Base-by-base conservation (phyloP, 2,888 invertebrate species). In the Perdita meconis region DNA sequence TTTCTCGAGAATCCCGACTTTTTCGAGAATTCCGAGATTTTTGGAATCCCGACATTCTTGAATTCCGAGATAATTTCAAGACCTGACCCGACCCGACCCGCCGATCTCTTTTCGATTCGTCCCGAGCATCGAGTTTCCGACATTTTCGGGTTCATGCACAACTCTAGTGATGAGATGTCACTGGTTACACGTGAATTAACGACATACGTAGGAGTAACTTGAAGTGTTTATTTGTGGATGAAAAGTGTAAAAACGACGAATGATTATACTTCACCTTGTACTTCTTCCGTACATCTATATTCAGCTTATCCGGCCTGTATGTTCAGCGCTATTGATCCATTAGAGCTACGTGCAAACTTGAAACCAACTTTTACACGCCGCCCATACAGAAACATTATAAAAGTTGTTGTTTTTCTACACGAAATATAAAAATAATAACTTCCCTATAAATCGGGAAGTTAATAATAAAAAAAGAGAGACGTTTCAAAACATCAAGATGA, bases 211-310 rank as follows among this genome's bases (percentile, higher is more conserved):
- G n/a, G 26, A 42, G 61, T 47, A 26, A 42, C 2, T 61, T 4
- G 13, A 36, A 3, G n/a, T 47, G 56, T 19, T 56, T 59, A 36
- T 5, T 10, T 26, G 36, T 30, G 53, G 47, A 53, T 66, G 53
- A 66, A 75, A 70, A 61, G 68, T 63, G 56, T 70, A 50, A 55
- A 63, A 76, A 78, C 71, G 78, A 79, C 83, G 71, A 83, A 77
- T 83, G 80, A 83, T 81, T 81, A 83, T 81, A 68, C 78, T 71
- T 83, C 78, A 83, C 83, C 83, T 83, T 83, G 83, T 79, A 79
- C 77, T 72, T 83, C 78, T 81, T 83, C 81, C 83, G 72, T 65
- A 55, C 74, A 76, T 78, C 81, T 83, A 83, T 81, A 83, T 84
- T 72, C 81, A 78, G 75, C 53, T 72, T 64, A 81, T 81, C 77